Conservation (phyloP, 2,797 vertebrate species). For the Zalophus californianus region DNA sequence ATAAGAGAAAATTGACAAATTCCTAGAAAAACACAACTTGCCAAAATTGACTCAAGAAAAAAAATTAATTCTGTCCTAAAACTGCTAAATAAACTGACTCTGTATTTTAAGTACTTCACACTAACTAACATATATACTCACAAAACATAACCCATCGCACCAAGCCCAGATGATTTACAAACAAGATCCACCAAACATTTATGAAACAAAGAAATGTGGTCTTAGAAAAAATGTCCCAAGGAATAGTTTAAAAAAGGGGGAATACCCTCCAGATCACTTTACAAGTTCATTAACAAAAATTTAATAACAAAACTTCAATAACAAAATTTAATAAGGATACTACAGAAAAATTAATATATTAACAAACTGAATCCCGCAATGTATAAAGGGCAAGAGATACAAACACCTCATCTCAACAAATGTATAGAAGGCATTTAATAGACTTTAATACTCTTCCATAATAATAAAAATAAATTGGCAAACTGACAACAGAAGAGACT, state of each 20-base stretch:
- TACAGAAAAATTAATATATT: neutral
- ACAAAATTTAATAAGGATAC: neutral
- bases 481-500: neutral
- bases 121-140: neutral
- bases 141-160: neutral
- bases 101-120: neutral
- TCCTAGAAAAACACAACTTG: neutral
- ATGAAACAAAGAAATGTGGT: neutral
- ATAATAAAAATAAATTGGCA: neutral
- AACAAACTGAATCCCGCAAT: neutral
- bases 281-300: neutral
- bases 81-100: neutral
- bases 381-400: neutral
- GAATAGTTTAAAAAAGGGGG: neutral
- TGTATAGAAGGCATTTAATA: neutral
- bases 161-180: neutral
- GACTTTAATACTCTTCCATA: neutral
- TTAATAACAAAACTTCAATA: neutral
- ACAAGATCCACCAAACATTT: neutral
- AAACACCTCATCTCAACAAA: neutral
- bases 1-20: conserved; percentile 14
- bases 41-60: neutral
- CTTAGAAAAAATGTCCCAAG: neutral
- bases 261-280: neutral
- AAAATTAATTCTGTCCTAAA: neutral